These are phyloP conservation scores for Panagrolaimus sp. DNA, from an alignment of 1,140 invertebrate species.

Conservation along the genomic window DNA sequence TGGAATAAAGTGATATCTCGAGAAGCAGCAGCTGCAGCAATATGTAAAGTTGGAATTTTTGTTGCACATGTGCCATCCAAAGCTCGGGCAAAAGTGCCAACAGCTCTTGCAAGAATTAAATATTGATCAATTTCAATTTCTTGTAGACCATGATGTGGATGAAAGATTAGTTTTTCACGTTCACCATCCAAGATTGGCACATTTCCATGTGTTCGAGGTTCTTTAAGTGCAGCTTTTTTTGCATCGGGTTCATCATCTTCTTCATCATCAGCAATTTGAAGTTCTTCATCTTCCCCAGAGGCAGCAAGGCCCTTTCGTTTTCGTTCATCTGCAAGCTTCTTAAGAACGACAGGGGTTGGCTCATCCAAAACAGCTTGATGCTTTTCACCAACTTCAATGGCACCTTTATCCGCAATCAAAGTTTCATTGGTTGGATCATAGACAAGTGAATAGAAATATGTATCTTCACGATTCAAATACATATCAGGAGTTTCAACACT, in stretches of 20 bases:
- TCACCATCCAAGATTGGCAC: slow-evolving; percentile 60
- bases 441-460: slow-evolving; percentile 98
- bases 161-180: slow-evolving; percentile 87
- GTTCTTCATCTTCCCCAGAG: slow-evolving; percentile 4
- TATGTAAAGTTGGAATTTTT: slow-evolving; percentile 93
- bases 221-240: background rate
- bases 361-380: slow-evolving; percentile 73
- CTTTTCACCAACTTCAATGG: slow-evolving; percentile 83
- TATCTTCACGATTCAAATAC: slow-evolving; percentile 95
- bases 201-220: background rate
- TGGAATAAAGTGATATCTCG: slow-evolving; percentile 96
- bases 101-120: slow-evolving; percentile 88
- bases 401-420: slow-evolving; percentile 92
- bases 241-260: slow-evolving; percentile 20
- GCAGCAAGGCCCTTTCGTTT: slow-evolving; percentile 27
- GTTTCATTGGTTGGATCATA: slow-evolving; percentile 98
- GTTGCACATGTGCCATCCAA: slow-evolving; percentile 94
- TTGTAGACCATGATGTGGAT: slow-evolving; percentile 77
- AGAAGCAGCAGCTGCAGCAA: slow-evolving; percentile 95
- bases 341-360: slow-evolving; percentile 19
- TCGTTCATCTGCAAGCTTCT: slow-evolving; percentile 17
- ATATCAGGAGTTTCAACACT: slow-evolving; percentile 90
- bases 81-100: slow-evolving; percentile 95
- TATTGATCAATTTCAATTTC: slow-evolving; percentile 98
- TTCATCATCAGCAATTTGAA: slow-evolving; percentile 44